phyloP scores from a whole-genome alignment of 2,888 invertebrate genomes.

The Smittia sp. region DNA sequence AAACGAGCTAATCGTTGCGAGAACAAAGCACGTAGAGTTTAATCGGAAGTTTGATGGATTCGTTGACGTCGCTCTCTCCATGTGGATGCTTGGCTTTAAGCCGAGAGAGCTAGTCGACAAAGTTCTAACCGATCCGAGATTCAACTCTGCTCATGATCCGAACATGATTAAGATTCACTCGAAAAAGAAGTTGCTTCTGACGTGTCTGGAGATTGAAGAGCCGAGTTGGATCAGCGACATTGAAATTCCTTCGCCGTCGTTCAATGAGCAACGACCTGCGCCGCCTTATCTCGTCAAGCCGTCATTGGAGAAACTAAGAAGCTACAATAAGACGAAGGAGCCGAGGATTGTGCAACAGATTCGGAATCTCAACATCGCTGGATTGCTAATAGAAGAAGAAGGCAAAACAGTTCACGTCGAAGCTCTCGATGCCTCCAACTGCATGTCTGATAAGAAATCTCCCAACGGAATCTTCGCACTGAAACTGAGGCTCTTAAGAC shows the following conservation, averaged over 20 bases:
- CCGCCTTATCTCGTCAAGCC: slow-evolving; percentile 16
- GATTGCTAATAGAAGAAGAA: neutral
- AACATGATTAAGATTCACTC: slow-evolving; percentile 24
- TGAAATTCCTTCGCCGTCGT: neutral
- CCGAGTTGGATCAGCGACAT: slow-evolving; percentile 16
- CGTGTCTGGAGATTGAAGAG: slow-evolving; percentile 32
- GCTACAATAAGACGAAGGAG: neutral
- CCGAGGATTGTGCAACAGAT: slow-evolving; percentile 17
- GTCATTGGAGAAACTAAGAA: neutral
- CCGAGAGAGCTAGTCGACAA: neutral
- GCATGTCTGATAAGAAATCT: neutral
- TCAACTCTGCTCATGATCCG: neutral
- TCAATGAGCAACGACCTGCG: neutral
- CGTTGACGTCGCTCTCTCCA: neutral
- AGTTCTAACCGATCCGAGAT: neutral
- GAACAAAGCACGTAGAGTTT: neutral
- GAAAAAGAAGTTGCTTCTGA: slow-evolving; percentile 10
- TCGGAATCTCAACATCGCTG: slow-evolving; percentile 27
- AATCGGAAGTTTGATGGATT: slow-evolving; percentile 8
- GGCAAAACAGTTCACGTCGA: neutral
- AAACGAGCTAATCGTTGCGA: neutral
- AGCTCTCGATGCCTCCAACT: neutral
- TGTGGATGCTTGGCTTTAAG: slow-evolving; percentile 29
- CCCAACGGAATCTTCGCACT: slow-evolving; percentile 18
- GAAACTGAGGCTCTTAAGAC: slow-evolving; percentile 23